Base-by-base conservation (phyloP, 1,140 invertebrate genomes). In the Acromyrmex echinatior region DNA sequence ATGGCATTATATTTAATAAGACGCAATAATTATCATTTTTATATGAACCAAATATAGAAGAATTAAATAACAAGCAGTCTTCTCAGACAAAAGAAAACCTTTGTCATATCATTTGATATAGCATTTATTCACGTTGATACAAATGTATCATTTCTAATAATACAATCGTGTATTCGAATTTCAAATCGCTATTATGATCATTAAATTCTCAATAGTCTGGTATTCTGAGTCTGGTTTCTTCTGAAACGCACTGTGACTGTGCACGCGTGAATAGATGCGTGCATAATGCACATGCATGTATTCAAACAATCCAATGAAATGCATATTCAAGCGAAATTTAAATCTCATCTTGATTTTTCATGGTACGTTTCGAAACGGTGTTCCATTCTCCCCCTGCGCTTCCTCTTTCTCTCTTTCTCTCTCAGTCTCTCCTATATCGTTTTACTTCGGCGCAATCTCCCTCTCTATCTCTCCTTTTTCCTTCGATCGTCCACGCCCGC, bases 261-360 rank as follows among this genome's bases (percentile, higher is more conserved):
- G 9, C 58, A 39, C n/a, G 12, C 58, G 35, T 25, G 16, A 35
- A 39, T 21, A 18, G 18, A 31, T 10, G 16, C 35, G 21, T 28
- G 31, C n/a, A 21, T 63, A 62, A 76, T 76, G 18, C 21, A 49
- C 51, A 21, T n/a, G 51, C 65, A 60, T 62, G 39, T 58, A 39
- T 86, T 35, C 14, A 56, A n/a, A 56, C 68, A 60, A 73, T 63
- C 9, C 70, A n/a, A 51, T 10, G 25, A 74, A n/a, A 74, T 45
- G 56, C 10, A 39, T 25, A 18, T 56, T 63, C 25, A 51, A 60
- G 35, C 21, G 16, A 76, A 62, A 84, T 76, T 86, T 68, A 79
- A 86, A 86, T 31, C 62, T 31, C 3, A 49, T 53, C 28, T 65
- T 85, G 82, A 39, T 86, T 62, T 79, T 86, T 65, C 49, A 66